Percentiles rank a stretch among this genome's conserved stretches.
phyloP scores from a whole-genome alignment of 2,113 vertebrate species.

The Plotosus lineatus region DNA sequence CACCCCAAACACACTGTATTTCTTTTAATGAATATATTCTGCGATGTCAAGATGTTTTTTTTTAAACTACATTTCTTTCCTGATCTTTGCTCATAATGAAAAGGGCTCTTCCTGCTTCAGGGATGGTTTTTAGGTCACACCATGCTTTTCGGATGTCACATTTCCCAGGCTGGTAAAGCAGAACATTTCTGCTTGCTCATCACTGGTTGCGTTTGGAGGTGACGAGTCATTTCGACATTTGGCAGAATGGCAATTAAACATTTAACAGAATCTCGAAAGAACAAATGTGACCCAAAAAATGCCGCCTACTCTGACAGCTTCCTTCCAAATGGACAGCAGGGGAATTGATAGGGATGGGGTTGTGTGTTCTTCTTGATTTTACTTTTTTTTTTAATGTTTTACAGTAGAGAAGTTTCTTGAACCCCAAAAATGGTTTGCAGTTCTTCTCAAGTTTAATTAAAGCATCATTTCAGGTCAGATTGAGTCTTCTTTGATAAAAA shows the following conservation, averaged over 20 bases:
- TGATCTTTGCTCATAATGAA: constrained; percentile 37
- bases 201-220: constrained; percentile 2
- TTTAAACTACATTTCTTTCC: background rate
- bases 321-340: background rate
- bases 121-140: constrained; percentile 68
- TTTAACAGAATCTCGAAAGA: background rate
- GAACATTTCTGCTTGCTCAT: constrained; percentile 27
- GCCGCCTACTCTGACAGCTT: background rate
- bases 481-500: background rate
- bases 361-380: background rate
- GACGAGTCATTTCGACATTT: background rate
- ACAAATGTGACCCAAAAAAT: background rate
- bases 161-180: constrained; percentile 37
- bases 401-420: background rate
- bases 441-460: too few species aligned
- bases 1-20: background rate
- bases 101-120: background rate
- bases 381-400: background rate
- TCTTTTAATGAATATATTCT: background rate
- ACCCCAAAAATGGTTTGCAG: background rate
- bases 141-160: constrained; percentile 45
- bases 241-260: too few species aligned
- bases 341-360: background rate
- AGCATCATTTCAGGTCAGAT: background rate
- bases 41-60: background rate